These are phyloP conservation scores for Daktulosphaira vitifoliae DNA, from an alignment of 1,140 invertebrate species.

Conservation along the genomic window DNA sequence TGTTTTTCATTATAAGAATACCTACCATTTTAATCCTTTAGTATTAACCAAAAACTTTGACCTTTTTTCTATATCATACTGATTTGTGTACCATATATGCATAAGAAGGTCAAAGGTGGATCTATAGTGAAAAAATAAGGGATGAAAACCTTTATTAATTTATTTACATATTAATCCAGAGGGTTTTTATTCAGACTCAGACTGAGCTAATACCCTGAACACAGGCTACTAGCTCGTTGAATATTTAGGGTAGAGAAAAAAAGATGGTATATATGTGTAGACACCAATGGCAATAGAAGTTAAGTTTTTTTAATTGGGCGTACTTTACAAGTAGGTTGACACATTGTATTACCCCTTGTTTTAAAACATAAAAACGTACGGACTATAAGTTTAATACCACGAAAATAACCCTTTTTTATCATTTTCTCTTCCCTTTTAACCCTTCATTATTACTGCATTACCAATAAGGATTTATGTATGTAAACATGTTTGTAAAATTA, in stretches of 20 bases:
- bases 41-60: conserved; percentile 8
- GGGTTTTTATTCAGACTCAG: background rate
- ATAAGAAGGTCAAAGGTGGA: conserved; percentile 8
- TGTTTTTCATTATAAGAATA: background rate
- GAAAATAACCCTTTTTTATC: conserved; percentile 1
- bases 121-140: background rate
- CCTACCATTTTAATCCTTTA: conserved; percentile 17
- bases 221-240: background rate
- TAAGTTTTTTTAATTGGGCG: conserved; percentile 29
- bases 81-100: background rate
- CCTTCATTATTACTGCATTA: too few relatives aligned
- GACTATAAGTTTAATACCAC: conserved; percentile 10
- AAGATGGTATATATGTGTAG: too few relatives aligned
- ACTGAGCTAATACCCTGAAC: conserved; percentile 11
- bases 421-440: background rate
- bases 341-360: conserved; percentile 1
- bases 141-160: conserved; percentile 31
- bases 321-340: conserved; percentile 25
- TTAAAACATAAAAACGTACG: conserved; percentile 1
- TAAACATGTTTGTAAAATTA: too few relatives aligned
- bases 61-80: conserved; percentile 13
- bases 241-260: background rate
- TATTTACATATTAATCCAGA: conserved; percentile 25
- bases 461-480: too few relatives aligned
- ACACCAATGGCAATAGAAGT: background rate